A percentile compares a stretch with the other conserved stretches of the same genome.
Evolutionary conservation across 2,797 vertebrate species (phyloP).

Genomic region (Mareca strepera): DNA sequence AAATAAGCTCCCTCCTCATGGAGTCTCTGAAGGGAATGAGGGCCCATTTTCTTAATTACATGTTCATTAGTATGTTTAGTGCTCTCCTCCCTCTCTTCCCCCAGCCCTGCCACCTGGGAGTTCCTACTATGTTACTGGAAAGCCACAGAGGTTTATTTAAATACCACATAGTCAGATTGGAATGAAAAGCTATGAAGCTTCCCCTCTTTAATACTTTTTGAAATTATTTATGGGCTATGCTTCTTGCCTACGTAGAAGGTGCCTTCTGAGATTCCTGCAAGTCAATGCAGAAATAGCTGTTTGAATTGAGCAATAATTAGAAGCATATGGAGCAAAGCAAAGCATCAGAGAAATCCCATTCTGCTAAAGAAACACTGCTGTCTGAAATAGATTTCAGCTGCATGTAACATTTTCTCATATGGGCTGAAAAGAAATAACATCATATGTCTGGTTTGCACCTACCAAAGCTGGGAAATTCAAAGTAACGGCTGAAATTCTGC

Average conservation of each 20-base stretch:
- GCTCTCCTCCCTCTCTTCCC: conserved; percentile 69
- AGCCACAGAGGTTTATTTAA: conserved; percentile 69
- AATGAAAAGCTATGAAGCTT: conserved; percentile 61
- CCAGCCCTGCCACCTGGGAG: conserved; percentile 65
- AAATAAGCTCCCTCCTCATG: conserved; percentile 52
- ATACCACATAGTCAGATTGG: conserved; percentile 47
- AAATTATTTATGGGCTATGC: conserved; percentile 69
- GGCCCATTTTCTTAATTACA: conserved; percentile 74
- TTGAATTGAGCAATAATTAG: conserved; percentile 70
- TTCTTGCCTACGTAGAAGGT: conserved; percentile 66
- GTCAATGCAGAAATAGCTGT: conserved; percentile 69
- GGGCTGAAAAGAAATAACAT: conserved; percentile 55
- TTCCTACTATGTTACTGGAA: conserved; percentile 67
- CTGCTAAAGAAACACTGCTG: conserved; percentile 62
- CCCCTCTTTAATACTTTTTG: conserved; percentile 63
- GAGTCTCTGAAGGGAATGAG: conserved; percentile 65
- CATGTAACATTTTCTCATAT: conserved; percentile 59
- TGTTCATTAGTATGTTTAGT: conserved; percentile 73
- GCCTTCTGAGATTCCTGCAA: conserved; percentile 71
- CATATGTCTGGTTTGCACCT: conserved; percentile 47
- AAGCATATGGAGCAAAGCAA: conserved; percentile 64
- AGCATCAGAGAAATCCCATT: conserved; percentile 72
- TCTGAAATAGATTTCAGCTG: conserved; percentile 67
- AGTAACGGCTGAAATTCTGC: conserved; percentile 17
- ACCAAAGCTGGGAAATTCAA: conserved; percentile 49